These are phyloP conservation scores for Xyrichtys novacula DNA, from an alignment of 2,797 vertebrate genomes.

Conservation along the genomic window DNA sequence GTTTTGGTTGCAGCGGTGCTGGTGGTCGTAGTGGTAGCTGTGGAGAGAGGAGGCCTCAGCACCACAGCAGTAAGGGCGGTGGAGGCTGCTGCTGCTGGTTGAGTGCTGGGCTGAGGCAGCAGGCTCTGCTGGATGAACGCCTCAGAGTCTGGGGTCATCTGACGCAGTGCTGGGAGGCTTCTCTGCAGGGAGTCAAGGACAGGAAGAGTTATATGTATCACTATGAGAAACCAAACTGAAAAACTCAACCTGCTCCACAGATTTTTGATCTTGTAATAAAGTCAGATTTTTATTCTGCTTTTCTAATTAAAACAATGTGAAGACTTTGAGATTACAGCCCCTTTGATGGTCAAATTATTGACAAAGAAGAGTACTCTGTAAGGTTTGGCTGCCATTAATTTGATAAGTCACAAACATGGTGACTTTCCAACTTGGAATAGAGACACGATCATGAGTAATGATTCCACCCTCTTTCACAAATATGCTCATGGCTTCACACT, in stretches of 20 bases:
- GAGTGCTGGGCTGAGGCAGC: conserved; percentile 85
- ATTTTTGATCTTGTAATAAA: neutral
- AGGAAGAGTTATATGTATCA: neutral
- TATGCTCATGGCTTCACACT: neutral
- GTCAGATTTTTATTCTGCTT: neutral
- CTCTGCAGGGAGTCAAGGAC: conserved; percentile 77
- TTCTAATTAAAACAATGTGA: neutral
- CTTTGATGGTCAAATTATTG: neutral
- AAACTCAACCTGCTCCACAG: neutral
- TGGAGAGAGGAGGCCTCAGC: conserved; percentile 83
- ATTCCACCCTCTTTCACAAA: neutral
- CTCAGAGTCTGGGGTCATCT: conserved; percentile 92
- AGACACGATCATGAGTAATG: neutral
- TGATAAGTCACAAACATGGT: too few relatives aligned
- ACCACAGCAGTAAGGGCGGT: conserved; percentile 89
- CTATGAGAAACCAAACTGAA: neutral
- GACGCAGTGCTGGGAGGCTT: conserved; percentile 93
- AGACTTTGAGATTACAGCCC: neutral
- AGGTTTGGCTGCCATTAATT: too few relatives aligned
- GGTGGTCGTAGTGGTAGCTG: conserved; percentile 78
- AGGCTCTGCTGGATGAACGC: conserved; percentile 96
- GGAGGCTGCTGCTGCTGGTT: conserved; percentile 81
- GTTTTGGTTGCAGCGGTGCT: conserved; percentile 77
- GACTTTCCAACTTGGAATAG: neutral
- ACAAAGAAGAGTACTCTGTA: too few relatives aligned